Evolutionary conservation across 2,888 invertebrate genomes (phyloP).

Genomic region (Abscondita cerata): DNA sequence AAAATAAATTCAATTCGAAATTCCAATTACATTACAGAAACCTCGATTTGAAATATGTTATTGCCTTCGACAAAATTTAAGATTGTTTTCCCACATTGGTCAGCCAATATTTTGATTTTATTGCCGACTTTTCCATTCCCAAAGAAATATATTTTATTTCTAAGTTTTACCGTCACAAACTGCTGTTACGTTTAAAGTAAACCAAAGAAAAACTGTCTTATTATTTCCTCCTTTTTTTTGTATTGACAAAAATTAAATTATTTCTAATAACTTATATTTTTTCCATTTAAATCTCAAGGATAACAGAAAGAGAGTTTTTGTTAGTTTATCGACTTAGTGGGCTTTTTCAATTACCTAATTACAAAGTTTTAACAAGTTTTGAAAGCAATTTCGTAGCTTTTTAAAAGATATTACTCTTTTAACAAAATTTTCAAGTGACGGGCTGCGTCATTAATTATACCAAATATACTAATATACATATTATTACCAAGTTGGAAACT

Average conservation of each 20-base stretch:
- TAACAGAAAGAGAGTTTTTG: slow-evolving; percentile 19
- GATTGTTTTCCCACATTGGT: slow-evolving; percentile 51
- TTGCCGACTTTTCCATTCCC: slow-evolving; percentile 49
- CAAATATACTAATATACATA: slow-evolving; percentile 34
- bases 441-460: slow-evolving; percentile 35
- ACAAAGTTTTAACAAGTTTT: slow-evolving; percentile 58
- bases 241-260: slow-evolving; percentile 10
- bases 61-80: slow-evolving; percentile 47
- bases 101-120: slow-evolving; percentile 56
- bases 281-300: not conserved
- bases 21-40: slow-evolving; percentile 47
- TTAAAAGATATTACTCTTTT: slow-evolving; percentile 57
- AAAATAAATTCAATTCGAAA: slow-evolving; percentile 38
- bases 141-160: slow-evolving; percentile 43
- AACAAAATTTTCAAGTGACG: slow-evolving; percentile 40
- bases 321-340: slow-evolving; percentile 42
- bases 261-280: slow-evolving; percentile 10
- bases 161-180: slow-evolving; percentile 33
- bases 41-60: slow-evolving; percentile 46
- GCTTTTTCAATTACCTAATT: slow-evolving; percentile 58
- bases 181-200: slow-evolving; percentile 35
- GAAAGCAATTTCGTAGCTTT: slow-evolving; percentile 56
- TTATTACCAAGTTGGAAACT: slow-evolving; percentile 27
- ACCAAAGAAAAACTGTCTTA: slow-evolving; percentile 22
- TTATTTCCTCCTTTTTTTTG: slow-evolving; percentile 18